Base-by-base conservation (phyloP, 2,797 vertebrate genomes). In the Lates japonicus region DNA sequence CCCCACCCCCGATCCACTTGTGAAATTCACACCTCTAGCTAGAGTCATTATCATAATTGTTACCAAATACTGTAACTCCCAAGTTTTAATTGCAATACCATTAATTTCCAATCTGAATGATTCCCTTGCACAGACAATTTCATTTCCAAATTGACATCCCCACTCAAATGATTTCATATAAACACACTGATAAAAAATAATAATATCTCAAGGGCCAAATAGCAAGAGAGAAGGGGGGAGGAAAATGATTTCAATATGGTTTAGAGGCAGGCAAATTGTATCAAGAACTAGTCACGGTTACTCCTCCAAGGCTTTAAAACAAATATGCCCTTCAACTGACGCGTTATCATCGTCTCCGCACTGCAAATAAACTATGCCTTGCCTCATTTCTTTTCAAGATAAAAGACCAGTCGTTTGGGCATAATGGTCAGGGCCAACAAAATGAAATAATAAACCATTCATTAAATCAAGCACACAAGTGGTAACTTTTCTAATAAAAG, bases 381-480 rank as follows among this genome's bases (percentile, higher is more conserved):
- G 91, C 85, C 92, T 92, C 89, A 88, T 93, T 92, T 84, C 88
- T 89, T 92, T 92, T 88, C 86, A 91, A 95, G 94, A 94, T 95
- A 95, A 96, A 95, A 88, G 90, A 86, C 85, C 93, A 92, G 90
- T 93, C 93, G 80, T 94, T 90, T 78, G 89, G 86, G 86, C 81
- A 80, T 92, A 92, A 94, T 90, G 86, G 92, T 90, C 88, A 73
- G 83, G 80, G 89, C 88, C 87, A 76, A 83, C 70, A 81, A 86
- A 87, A 92, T 92, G 84, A 93, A 95, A 95, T 94, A 93, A 93
- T 91, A 93, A 94, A 94, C 89, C 92, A 93, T 94, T 94, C 90
- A 91, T 94, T 95, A 94, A 94, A 94, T 94, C 92, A 92, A 91
- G 78, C 82, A 68, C 84, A 92, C 86, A 92, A 88, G 90, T 84